phyloP scores from a whole-genome alignment of 2,113 vertebrate species.

The Delphinus delphis region DNA sequence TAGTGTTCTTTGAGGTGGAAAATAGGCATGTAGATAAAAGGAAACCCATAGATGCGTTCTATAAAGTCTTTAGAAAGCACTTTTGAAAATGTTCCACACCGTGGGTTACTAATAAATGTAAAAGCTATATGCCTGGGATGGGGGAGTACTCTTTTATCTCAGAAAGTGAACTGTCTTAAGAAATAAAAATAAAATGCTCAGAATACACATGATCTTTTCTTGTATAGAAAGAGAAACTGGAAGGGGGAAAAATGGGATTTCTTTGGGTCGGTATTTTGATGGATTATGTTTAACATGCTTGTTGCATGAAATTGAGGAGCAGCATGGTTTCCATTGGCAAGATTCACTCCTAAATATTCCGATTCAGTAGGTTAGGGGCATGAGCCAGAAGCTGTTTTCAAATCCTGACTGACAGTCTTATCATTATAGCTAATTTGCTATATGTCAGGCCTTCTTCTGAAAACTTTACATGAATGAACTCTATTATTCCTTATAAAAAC shows the following conservation, averaged over 20 bases:
- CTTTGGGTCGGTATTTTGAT: background rate
- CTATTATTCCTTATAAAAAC: background rate
- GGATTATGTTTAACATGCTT: background rate
- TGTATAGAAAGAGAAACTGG: background rate
- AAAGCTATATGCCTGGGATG: background rate
- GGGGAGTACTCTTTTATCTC: constrained; percentile 41
- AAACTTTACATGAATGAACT: background rate
- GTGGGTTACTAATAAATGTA: constrained; percentile 60
- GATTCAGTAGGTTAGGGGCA: background rate
- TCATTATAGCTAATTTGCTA: background rate
- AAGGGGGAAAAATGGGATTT: background rate
- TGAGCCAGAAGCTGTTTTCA: background rate
- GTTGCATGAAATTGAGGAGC: background rate
- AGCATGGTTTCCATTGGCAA: background rate
- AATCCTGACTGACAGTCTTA: background rate
- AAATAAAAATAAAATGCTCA: constrained; percentile 43
- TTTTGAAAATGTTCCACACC: constrained; percentile 71
- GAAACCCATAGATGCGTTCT: constrained; percentile 35
- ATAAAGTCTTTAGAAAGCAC: constrained; percentile 61
- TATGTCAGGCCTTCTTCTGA: background rate
- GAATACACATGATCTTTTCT: background rate
- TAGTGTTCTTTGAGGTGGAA: constrained; percentile 73
- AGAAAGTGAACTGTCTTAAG: constrained; percentile 42
- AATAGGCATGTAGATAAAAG: constrained; percentile 64
- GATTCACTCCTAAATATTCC: background rate